phyloP scores from a whole-genome alignment of 92 coral and sea anemone genomes.

The Meandrina meandrites region DNA sequence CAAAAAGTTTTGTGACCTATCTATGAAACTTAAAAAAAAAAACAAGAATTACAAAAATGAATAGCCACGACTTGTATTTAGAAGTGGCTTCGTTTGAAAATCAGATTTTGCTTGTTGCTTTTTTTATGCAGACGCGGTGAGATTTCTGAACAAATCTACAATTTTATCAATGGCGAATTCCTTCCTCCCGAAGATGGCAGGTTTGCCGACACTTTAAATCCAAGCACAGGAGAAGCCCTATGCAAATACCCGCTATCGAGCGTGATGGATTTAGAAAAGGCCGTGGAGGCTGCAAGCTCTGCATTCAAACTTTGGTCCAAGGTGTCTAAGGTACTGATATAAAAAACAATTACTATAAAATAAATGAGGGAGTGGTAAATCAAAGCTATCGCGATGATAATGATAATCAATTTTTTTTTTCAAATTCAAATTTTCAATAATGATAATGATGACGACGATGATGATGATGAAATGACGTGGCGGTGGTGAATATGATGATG shows the following conservation, averaged over 20 bases:
- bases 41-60: too few relatives aligned
- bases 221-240: slow-evolving; percentile 64
- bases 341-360: not conserved
- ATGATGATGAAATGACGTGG: too few relatives aligned
- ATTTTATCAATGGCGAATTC: slow-evolving; percentile 69
- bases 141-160: slow-evolving; percentile 49
- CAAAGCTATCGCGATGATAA: not conserved
- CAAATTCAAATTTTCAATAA: too few relatives aligned
- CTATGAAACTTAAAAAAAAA: too few relatives aligned
- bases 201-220: slow-evolving; percentile 48
- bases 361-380: not conserved
- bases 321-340: slow-evolving; percentile 39
- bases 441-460: not conserved
- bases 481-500: too few relatives aligned
- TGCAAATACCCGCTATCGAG: slow-evolving; percentile 58
- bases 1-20: too few relatives aligned
- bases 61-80: not conserved
- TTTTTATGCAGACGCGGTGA: slow-evolving; percentile 26
- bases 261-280: slow-evolving; percentile 47
- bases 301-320: slow-evolving; percentile 58
- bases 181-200: slow-evolving; percentile 54
- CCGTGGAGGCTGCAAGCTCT: slow-evolving; percentile 60
- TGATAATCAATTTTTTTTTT: too few relatives aligned
- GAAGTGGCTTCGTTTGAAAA: not conserved
- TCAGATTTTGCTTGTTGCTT: not conserved